These are phyloP conservation scores for Plectropomus leopardus DNA, from an alignment of 2,113 vertebrate genomes.

Conservation along the genomic window DNA sequence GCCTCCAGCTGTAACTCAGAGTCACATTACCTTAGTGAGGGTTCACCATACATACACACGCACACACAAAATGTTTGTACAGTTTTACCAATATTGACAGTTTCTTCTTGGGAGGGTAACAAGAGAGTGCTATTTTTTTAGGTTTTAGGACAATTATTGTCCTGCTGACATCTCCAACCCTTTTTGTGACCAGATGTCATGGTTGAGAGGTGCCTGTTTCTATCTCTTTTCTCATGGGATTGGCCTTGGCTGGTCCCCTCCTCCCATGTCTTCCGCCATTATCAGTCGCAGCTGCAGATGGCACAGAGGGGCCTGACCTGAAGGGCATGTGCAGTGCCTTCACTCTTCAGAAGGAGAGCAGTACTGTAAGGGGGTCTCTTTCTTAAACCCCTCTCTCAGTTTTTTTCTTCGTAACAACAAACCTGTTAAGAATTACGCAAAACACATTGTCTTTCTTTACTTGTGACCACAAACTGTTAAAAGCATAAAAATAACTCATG, in stretches of 20 bases:
- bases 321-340: conserved; percentile 13
- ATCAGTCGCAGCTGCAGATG: conserved; percentile 65
- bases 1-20: conserved; percentile 66
- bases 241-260: conserved; percentile 61
- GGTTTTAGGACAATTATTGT: conserved; percentile 26
- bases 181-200: conserved; percentile 66
- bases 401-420: conserved; percentile 24
- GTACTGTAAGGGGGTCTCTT: neutral
- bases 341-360: conserved; percentile 1
- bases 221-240: conserved; percentile 51
- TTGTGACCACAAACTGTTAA: conserved; percentile 59
- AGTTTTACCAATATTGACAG: conserved; percentile 66
- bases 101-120: conserved; percentile 45
- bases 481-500: conserved; percentile 63
- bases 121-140: conserved; percentile 46
- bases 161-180: conserved; percentile 58
- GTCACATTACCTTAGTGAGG: conserved; percentile 61
- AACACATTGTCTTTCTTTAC: conserved; percentile 3
- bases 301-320: conserved; percentile 40
- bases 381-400: conserved; percentile 3
- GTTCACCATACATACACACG: conserved; percentile 31
- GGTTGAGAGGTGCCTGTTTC: conserved; percentile 46
- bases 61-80: conserved; percentile 50
- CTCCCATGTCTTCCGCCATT: conserved; percentile 36
- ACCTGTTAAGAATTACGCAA: conserved; percentile 29